phyloP scores from a whole-genome alignment of 2,797 vertebrate species.

The Amblyraja radiata region DNA sequence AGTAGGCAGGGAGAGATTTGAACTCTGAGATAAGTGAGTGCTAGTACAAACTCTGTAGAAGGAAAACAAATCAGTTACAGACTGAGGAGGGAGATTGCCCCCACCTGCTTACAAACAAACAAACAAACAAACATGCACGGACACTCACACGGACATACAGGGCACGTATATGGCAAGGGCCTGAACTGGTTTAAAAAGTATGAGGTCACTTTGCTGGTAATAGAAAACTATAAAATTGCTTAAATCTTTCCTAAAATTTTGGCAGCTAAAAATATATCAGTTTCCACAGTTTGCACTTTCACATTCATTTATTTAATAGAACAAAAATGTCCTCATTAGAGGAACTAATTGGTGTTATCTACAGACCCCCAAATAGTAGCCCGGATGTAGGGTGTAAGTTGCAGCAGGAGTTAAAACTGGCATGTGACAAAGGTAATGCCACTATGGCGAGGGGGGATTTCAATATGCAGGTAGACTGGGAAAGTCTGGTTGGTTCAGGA shows the following conservation, averaged over 20 bases:
- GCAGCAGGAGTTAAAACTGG: too few species aligned
- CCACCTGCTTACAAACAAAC: conserved; percentile 54
- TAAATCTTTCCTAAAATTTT: background rate
- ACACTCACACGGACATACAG: conserved; percentile 30
- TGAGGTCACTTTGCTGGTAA: background rate
- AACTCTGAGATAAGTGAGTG: conserved; percentile 99
- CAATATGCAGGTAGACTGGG: too few species aligned
- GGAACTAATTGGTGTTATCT: too few species aligned
- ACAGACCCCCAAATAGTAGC: too few species aligned
- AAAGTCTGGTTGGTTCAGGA: too few species aligned
- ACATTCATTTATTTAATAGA: background rate
- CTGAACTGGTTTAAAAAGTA: background rate
- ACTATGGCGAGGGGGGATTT: too few species aligned
- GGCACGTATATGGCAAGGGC: background rate
- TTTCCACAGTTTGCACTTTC: too few species aligned
- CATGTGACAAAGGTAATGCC: too few species aligned
- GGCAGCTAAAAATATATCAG: background rate
- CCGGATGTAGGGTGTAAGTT: too few species aligned
- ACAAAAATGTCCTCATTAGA: background rate
- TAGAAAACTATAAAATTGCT: background rate
- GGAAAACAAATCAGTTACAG: conserved; percentile 94
- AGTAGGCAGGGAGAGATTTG: conserved; percentile 99
- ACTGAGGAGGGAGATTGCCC: conserved; percentile 71
- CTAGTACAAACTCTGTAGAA: conserved; percentile 99
- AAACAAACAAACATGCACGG: conserved; percentile 51